A percentile compares a stretch with the other conserved stretches of the same genome.
phyloP scores from a whole-genome alignment of 2,113 vertebrate genomes.

The Heterotis niloticus region DNA sequence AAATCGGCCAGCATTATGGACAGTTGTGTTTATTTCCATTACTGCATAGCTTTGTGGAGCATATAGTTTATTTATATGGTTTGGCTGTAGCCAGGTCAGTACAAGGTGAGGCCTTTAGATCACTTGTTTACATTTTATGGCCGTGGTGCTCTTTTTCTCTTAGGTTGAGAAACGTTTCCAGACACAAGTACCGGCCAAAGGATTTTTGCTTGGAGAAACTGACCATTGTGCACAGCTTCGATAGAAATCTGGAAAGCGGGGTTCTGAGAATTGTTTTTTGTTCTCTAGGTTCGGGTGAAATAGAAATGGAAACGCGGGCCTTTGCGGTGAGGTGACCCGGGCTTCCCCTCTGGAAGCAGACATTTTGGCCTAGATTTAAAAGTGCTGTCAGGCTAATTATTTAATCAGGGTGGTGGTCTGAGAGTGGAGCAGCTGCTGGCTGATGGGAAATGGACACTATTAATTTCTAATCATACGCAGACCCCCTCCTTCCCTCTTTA shows the following conservation, averaged over 20 bases:
- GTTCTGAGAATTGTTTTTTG: conserved; percentile 18
- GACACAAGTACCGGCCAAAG: conserved; percentile 15
- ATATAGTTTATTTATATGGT: conserved; percentile 11
- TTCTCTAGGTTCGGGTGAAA: conserved; percentile 20
- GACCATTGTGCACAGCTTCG: conserved; percentile 21
- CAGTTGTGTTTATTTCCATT: conserved; percentile 9
- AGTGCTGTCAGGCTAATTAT: conserved; percentile 33
- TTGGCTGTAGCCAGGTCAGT: not conserved
- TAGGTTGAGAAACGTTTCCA: conserved; percentile 26
- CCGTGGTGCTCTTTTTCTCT: not conserved
- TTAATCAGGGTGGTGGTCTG: conserved; percentile 34
- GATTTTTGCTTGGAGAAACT: conserved; percentile 4
- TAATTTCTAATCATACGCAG: conserved; percentile 36
- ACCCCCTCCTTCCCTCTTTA: conserved; percentile 17
- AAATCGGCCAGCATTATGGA: not conserved
- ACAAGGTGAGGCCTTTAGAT: conserved; percentile 17
- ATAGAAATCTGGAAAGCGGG: conserved; percentile 22
- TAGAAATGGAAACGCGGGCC: conserved; percentile 6
- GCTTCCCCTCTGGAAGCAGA: conserved; percentile 12
- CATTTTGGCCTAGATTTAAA: conserved; percentile 26
- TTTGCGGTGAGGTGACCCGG: conserved; percentile 18
- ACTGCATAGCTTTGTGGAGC: conserved; percentile 1
- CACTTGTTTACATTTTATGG: conserved; percentile 20
- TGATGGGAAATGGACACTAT: conserved; percentile 36
- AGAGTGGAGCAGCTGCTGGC: conserved; percentile 26